A percentile compares a stretch with the other conserved stretches of the same genome.
phyloP scores from a whole-genome alignment of 2,888 invertebrate genomes.

The Boloria euphrosyne region DNA sequence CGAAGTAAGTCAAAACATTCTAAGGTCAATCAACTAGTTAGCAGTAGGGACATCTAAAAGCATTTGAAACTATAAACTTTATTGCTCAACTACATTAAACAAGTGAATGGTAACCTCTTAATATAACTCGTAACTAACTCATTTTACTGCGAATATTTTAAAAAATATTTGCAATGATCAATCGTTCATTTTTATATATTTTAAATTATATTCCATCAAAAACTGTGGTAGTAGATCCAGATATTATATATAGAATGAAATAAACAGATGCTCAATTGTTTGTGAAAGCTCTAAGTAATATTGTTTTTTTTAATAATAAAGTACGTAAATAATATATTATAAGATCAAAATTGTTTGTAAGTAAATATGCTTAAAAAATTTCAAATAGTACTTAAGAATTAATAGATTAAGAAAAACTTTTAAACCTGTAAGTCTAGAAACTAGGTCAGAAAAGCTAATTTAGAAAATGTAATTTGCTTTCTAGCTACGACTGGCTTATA shows the following conservation, averaged over 20 bases:
- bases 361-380: too few relatives aligned
- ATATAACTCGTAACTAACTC: too few relatives aligned
- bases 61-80: too few relatives aligned
- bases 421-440: slow-evolving; percentile 11
- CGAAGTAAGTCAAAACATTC: background rate
- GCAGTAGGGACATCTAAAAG: background rate
- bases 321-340: too few relatives aligned
- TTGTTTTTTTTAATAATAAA: too few relatives aligned
- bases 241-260: background rate
- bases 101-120: too few relatives aligned
- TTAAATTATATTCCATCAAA: background rate
- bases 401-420: slow-evolving; percentile 5
- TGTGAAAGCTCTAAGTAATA: too few relatives aligned
- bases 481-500: slow-evolving; percentile 13
- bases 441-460: background rate
- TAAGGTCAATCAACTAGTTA: background rate
- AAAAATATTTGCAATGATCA: too few relatives aligned
- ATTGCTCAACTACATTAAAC: too few relatives aligned
- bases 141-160: too few relatives aligned
- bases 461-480: slow-evolving; percentile 6
- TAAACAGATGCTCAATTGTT: background rate
- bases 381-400: background rate
- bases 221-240: slow-evolving; percentile 2
- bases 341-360: too few relatives aligned
- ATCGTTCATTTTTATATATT: too few relatives aligned